Evolutionary conservation across 2,113 vertebrate genomes (phyloP).

Genomic region (Crotophaga sulcirostris): DNA sequence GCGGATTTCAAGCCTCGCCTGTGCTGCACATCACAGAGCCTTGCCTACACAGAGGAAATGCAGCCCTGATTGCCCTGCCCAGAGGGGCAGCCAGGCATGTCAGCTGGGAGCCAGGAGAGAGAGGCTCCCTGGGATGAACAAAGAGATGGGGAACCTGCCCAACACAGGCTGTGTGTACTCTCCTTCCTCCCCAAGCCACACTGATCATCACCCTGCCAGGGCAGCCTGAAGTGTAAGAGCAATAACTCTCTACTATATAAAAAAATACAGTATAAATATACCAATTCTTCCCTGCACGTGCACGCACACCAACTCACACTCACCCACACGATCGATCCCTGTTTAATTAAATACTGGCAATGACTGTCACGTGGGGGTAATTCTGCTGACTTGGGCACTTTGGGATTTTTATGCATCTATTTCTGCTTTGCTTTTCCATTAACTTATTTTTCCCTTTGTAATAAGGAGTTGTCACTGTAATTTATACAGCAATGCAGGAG

Average conservation of each 20-base stretch:
- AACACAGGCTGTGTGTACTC: not conserved
- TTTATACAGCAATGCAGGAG: slow-evolving; percentile 59
- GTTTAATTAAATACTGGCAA: slow-evolving; percentile 67
- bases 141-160: not conserved
- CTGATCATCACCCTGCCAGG: not conserved
- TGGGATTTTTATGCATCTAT: slow-evolving; percentile 67
- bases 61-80: not conserved
- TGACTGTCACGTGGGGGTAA: slow-evolving; percentile 42
- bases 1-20: not conserved
- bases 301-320: not conserved
- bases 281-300: not conserved
- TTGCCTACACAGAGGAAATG: not conserved
- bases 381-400: slow-evolving; percentile 66
- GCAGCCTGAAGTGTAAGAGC: not conserved
- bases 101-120: not conserved
- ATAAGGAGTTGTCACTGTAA: slow-evolving; percentile 69
- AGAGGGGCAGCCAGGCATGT: not conserved
- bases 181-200: rapidly evolving
- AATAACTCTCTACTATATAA: not conserved
- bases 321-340: slow-evolving; percentile 53
- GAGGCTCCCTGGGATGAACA: rapidly evolving
- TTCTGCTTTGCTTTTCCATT: slow-evolving; percentile 69
- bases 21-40: not conserved
- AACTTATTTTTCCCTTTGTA: slow-evolving; percentile 73
- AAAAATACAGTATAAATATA: not conserved